Conservation (phyloP, 30 jellyfish, hydroid and myxozoan genomes). For the Haliclystus octoradiatus region DNA sequence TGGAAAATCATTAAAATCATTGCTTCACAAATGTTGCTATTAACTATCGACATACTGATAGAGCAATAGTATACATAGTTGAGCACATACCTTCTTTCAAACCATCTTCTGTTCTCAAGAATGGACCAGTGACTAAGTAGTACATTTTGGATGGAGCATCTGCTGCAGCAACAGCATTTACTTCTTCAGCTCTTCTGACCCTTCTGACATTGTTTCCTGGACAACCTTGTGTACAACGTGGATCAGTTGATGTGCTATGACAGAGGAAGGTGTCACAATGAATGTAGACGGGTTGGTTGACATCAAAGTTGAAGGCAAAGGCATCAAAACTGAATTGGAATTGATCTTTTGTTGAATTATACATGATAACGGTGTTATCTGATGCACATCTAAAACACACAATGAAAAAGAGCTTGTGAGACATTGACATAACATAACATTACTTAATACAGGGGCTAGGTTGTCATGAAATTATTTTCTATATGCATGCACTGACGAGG, state of each 20-base stretch:
- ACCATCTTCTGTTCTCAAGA: background rate
- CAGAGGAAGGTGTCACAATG: constrained; percentile 47
- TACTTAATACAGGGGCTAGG: background rate
- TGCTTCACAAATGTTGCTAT: too few species aligned
- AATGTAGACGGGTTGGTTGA: constrained; percentile 17
- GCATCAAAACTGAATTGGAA: constrained; percentile 34
- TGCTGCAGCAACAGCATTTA: background rate
- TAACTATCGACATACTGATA: too few species aligned
- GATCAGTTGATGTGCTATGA: constrained; percentile 17
- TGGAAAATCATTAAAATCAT: too few species aligned
- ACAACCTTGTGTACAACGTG: constrained; percentile 25
- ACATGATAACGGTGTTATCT: constrained; percentile 16
- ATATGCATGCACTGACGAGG: too few species aligned
- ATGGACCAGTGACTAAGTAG: background rate
- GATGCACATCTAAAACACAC: constrained; percentile 22
- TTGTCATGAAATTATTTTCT: too few species aligned
- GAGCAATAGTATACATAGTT: too few species aligned
- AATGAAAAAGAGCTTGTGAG: background rate
- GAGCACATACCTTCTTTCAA: background rate
- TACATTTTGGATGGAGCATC: constrained; percentile 25
- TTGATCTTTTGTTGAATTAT: constrained; percentile 6
- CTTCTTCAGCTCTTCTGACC: constrained; percentile 11
- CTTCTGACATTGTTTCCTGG: constrained; percentile 38
- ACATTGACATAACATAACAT: background rate
- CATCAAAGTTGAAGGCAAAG: constrained; percentile 13